Evolutionary conservation across 2,888 invertebrate genomes (phyloP), one percentile per base, ranked within the genome.

Genomic region (Tuta absoluta): DNA sequence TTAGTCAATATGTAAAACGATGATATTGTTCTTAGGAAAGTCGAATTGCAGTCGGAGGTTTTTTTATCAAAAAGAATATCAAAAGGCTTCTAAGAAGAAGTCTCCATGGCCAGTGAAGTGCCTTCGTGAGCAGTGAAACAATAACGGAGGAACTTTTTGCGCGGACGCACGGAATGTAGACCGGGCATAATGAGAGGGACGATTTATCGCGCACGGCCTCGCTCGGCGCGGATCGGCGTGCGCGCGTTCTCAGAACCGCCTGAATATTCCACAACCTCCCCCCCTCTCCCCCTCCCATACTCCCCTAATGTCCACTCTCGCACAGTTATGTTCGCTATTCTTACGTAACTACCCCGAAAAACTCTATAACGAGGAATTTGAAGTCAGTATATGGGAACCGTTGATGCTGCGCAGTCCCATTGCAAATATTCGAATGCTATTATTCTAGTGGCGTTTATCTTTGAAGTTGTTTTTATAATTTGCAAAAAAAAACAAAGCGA

Each of bases 251-350:
- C 77, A 77, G 89, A 89, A 90, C 80, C 85, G 83, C 81, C 85
- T 85, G 89, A 87, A 85, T 86, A 89, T 88, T 82, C 85, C 84
- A 86, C 86, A 87, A 85, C 85, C 86, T 76, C 17, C 58, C 72
- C 81, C 81, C 80, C 80, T 77, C 83, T 84, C 86, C 85, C 87
- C 78, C 77, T 85, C 85, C 86, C 78, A 77, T 81, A 80, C 80
- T 77, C 83, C 84, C 85, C 85, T 86, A 77, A 77, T n/a, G n/a
- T 8, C 56, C 64, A 67, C 69, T 62, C 60, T 60, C 28, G 78
- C 85, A 87, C 89, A 88, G 89, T 89, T 90, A 90, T 89, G 86
- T 85, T 84, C 80, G 85, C 83, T 84, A 87, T 85, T 85, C 85
- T 89, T 89, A 84, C 87, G 89, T 84, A 89, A 89, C 82, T 64